A percentile compares a stretch with the other conserved stretches of the same genome.
These are phyloP conservation scores for Podocnemis expansa DNA, from an alignment of 2,113 vertebrate species.

Conservation along the genomic window DNA sequence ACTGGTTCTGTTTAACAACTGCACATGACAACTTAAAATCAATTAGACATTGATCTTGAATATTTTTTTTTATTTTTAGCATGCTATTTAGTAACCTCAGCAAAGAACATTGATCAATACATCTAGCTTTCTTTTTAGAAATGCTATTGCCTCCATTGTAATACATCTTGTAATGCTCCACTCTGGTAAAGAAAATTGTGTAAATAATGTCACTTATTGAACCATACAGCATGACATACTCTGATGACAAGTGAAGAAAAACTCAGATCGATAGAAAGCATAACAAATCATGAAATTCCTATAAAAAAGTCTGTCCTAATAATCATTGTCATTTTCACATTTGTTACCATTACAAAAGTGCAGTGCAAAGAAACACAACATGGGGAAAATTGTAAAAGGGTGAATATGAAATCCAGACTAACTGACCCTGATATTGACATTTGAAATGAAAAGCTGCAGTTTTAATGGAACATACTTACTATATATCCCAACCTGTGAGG, in stretches of 20 bases:
- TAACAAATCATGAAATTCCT: constrained; percentile 11
- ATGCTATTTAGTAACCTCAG: constrained; percentile 47
- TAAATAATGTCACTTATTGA: constrained; percentile 39
- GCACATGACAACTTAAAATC: constrained; percentile 64
- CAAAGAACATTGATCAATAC: constrained; percentile 27
- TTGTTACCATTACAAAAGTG: constrained; percentile 30
- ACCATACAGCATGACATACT: background rate
- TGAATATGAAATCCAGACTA: background rate
- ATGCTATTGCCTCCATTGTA: background rate
- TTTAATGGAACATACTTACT: background rate
- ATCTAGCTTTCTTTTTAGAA: constrained; percentile 15
- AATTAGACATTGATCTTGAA: constrained; percentile 65
- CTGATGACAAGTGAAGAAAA: background rate
- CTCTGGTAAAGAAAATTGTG: background rate
- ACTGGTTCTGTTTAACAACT: constrained; percentile 51
- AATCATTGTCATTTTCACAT: constrained; percentile 46
- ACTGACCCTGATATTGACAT: background rate
- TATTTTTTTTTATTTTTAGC: constrained; percentile 60
- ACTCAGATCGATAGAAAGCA: constrained; percentile 38
- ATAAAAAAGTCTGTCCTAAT: constrained; percentile 37
- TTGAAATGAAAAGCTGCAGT: background rate
- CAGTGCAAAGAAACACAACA: constrained; percentile 1
- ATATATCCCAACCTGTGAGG: fast-evolving
- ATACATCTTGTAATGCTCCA: constrained; percentile 14
- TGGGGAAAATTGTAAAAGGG: background rate